Evolutionary conservation across 2,797 vertebrate species (phyloP).

Genomic region (Hypotaenidia philippensis): DNA sequence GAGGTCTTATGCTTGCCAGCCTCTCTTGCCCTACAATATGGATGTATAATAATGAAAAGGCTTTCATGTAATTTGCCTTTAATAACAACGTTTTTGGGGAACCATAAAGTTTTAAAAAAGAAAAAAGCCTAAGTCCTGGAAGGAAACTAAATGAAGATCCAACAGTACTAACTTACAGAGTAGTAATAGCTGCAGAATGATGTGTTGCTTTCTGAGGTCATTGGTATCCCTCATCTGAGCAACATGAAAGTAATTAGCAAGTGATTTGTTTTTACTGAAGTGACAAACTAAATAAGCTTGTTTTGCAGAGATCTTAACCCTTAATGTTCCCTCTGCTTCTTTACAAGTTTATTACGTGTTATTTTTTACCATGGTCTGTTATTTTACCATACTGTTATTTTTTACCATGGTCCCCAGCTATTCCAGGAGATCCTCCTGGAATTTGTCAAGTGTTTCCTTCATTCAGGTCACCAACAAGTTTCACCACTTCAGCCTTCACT

Average conservation of each 20-base stretch:
- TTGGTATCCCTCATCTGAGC: slow-evolving; percentile 3
- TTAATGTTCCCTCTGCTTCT: background rate
- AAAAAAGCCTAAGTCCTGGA: background rate
- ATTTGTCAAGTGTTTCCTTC: background rate
- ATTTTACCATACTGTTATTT: background rate
- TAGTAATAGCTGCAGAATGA: background rate
- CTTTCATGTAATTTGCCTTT: background rate
- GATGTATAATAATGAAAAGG: background rate
- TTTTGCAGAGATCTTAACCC: background rate
- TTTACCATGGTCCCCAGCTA: background rate
- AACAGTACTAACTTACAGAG: background rate
- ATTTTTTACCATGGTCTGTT: background rate
- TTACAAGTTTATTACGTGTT: background rate
- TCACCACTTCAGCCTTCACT: background rate
- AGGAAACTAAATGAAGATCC: background rate
- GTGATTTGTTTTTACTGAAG: slow-evolving; percentile 19
- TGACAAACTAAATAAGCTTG: slow-evolving; percentile 4
- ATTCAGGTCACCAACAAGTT: background rate
- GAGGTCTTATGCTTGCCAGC: background rate
- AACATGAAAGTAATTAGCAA: background rate
- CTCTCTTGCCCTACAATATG: background rate
- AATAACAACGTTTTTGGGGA: background rate
- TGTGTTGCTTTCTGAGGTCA: background rate
- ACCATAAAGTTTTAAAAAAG: background rate
- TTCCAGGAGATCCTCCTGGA: background rate